Percentiles rank a stretch among this genome's conserved stretches.
These are phyloP conservation scores for Euura lappo DNA, from an alignment of 1,140 invertebrate genomes.

Conservation along the genomic window DNA sequence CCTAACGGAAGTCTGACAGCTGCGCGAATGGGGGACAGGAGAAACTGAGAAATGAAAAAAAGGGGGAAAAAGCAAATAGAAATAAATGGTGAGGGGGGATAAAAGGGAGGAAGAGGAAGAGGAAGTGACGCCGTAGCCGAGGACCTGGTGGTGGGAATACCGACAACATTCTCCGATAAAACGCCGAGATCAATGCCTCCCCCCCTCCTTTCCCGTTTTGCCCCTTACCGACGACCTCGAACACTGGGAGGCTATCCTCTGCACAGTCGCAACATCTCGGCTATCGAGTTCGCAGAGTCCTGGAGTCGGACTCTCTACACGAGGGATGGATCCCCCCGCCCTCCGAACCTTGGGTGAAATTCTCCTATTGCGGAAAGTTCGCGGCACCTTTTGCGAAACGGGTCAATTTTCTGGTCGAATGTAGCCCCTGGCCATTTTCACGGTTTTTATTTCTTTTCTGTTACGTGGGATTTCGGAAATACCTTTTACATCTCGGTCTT, in stretches of 20 bases:
- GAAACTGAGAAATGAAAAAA: neutral
- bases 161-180: constrained; percentile 1
- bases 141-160: neutral
- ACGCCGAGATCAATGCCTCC: neutral
- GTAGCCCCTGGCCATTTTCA: neutral
- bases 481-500: neutral
- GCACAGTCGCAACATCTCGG: no score
- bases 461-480: no score
- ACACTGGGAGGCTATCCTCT: neutral
- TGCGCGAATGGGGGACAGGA: neutral
- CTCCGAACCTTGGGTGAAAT: neutral
- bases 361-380: neutral
- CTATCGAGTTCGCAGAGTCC: neutral
- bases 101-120: neutral
- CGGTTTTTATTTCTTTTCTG: neutral
- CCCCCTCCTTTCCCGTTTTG: neutral
- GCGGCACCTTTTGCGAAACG: neutral
- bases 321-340: neutral
- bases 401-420: neutral
- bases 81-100: no score
- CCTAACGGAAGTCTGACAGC: neutral
- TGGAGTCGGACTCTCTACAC: neutral
- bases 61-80: neutral
- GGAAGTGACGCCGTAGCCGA: neutral
- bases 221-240: neutral